Evolutionary conservation across 2,888 invertebrate species (phyloP).

Genomic region (Hypomecis atomaria): DNA sequence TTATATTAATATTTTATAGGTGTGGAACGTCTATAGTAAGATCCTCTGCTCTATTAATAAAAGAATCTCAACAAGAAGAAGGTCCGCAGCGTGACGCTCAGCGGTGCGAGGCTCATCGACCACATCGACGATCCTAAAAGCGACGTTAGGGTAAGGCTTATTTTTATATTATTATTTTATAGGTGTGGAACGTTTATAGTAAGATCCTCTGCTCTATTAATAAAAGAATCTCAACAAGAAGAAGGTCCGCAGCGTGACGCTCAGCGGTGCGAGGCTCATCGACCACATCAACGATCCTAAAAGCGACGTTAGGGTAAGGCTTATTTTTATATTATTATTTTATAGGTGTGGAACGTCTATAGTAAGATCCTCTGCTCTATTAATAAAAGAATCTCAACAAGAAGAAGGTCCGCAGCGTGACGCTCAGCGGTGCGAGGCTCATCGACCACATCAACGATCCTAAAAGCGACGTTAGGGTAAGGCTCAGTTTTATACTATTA

Average conservation of each 20-base stretch:
- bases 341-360: too few species aligned
- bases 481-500: too few species aligned
- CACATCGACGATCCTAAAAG: slow-evolving; percentile 87
- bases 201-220: too few species aligned
- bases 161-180: too few species aligned
- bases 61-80: slow-evolving; percentile 83
- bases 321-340: too few species aligned
- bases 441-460: slow-evolving; percentile 89
- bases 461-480: slow-evolving; percentile 79
- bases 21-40: too few species aligned
- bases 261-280: slow-evolving; percentile 91
- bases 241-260: slow-evolving; percentile 85
- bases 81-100: slow-evolving; percentile 88
- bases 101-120: slow-evolving; percentile 90
- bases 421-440: slow-evolving; percentile 89
- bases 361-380: too few species aligned
- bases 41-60: too few species aligned
- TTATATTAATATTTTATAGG: too few species aligned
- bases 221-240: slow-evolving; percentile 84
- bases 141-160: slow-evolving; percentile 74
- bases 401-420: too few species aligned
- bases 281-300: slow-evolving; percentile 88
- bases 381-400: too few species aligned
- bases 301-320: slow-evolving; percentile 77
- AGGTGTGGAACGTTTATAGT: too few species aligned